Evolutionary conservation across 2,113 vertebrate species (phyloP).

Genomic region (Scortum barcoo): DNA sequence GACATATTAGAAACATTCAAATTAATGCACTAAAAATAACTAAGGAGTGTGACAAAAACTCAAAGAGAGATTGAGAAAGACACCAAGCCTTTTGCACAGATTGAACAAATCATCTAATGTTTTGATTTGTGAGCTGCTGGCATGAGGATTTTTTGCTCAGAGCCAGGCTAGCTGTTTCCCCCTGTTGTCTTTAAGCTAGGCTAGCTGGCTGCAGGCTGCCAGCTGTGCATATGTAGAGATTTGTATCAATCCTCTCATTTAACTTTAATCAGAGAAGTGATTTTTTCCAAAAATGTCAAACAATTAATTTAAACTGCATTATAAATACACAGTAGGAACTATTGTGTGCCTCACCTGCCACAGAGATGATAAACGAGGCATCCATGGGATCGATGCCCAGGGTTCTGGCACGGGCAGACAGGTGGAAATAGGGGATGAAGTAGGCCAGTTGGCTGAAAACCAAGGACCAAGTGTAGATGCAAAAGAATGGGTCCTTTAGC

Average conservation of each 20-base stretch:
- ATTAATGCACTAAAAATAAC: too few relatives aligned
- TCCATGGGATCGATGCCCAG: conserved; percentile 91
- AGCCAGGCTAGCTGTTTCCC: background rate
- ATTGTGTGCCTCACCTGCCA: conserved; percentile 87
- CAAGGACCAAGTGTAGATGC: conserved; percentile 93
- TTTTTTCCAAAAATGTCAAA: background rate
- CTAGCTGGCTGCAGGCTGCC: background rate
- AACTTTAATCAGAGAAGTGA: accelerated
- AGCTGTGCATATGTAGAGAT: background rate
- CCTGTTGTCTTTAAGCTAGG: background rate
- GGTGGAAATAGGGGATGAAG: conserved; percentile 92
- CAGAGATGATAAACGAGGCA: conserved; percentile 91
- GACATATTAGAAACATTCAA: too few relatives aligned
- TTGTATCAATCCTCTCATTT: background rate
- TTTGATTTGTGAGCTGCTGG: background rate
- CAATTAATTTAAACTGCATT: background rate
- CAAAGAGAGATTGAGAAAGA: background rate
- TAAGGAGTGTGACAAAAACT: too few relatives aligned
- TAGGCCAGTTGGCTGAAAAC: conserved; percentile 94
- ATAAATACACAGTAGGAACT: background rate
- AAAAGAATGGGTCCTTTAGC: conserved; percentile 91
- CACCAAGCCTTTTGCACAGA: too few relatives aligned
- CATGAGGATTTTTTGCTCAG: background rate
- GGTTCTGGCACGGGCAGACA: conserved; percentile 90
- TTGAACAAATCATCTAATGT: too few relatives aligned